These are phyloP conservation scores for Napeogenes inachia DNA, from an alignment of 2,888 invertebrate species.

Conservation along the genomic window DNA sequence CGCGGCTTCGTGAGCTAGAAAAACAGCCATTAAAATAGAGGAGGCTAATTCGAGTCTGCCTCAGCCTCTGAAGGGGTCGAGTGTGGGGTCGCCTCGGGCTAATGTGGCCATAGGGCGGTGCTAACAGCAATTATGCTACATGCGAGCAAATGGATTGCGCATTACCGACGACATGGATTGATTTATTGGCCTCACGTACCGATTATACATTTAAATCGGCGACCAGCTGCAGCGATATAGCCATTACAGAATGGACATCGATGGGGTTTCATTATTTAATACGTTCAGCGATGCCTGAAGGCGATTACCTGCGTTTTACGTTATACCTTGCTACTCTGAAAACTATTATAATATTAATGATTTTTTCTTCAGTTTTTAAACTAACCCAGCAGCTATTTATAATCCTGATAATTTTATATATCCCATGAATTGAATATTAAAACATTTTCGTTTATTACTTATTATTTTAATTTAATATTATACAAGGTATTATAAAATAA, in stretches of 20 bases:
- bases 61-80: constrained; percentile 41
- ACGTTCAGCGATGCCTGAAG: constrained; percentile 51
- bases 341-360: constrained; percentile 23
- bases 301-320: constrained; percentile 50
- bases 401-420: background rate
- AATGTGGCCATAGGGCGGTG: constrained; percentile 74
- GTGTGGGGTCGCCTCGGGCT: constrained; percentile 56
- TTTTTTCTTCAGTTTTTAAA: background rate
- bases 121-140: constrained; percentile 74
- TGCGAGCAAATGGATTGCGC: constrained; percentile 72
- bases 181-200: constrained; percentile 59
- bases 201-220: constrained; percentile 47
- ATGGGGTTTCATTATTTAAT: constrained; percentile 50
- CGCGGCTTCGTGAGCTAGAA: constrained; percentile 74
- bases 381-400: background rate
- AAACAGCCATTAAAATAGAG: constrained; percentile 71
- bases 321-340: constrained; percentile 42
- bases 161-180: constrained; percentile 72
- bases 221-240: constrained; percentile 56
- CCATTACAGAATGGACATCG: constrained; percentile 54
- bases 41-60: constrained; percentile 55
- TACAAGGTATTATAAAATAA: too few relatives aligned
- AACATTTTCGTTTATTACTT: too few relatives aligned
- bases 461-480: too few relatives aligned
- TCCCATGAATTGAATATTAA: too few relatives aligned